phyloP scores from a whole-genome alignment of 2,113 vertebrate genomes.

The Neolamprologus longior region DNA sequence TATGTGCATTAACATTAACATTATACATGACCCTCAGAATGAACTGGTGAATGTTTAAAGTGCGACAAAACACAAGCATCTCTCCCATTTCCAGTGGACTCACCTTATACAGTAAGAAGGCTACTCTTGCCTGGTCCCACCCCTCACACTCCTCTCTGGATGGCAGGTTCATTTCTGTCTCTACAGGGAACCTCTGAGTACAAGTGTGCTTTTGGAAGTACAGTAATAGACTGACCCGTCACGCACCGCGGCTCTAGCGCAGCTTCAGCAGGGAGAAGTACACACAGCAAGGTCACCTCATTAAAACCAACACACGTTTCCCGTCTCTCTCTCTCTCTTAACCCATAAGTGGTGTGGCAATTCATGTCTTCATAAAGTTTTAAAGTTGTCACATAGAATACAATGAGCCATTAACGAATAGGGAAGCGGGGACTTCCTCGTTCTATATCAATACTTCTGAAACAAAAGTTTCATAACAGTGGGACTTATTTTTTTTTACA shows the following conservation, averaged over 20 bases:
- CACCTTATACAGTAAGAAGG: conserved; percentile 76
- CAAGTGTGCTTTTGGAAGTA: conserved; percentile 1
- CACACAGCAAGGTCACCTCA: conserved; percentile 43
- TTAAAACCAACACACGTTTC: neutral
- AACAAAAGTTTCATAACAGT: neutral
- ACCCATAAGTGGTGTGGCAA: neutral
- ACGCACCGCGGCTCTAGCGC: neutral
- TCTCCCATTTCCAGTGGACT: neutral
- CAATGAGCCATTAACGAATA: neutral
- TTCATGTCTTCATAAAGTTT: neutral
- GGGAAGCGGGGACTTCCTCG: conserved; percentile 49
- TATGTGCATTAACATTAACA: neutral
- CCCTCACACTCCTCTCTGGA: conserved; percentile 75
- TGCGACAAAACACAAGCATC: neutral
- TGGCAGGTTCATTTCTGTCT: conserved; percentile 73
- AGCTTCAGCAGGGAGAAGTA: neutral
- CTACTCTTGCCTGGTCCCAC: conserved; percentile 76
- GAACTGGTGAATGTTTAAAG: neutral
- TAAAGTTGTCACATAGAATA: neutral
- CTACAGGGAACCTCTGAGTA: conserved; percentile 2
- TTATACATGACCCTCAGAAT: neutral
- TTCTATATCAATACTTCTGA: neutral
- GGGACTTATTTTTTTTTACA: neutral
- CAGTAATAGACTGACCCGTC: conserved; percentile 24
- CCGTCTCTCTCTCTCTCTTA: neutral